Conservation (phyloP, 2,888 invertebrate genomes). For the Cheilosia urbana region DNA sequence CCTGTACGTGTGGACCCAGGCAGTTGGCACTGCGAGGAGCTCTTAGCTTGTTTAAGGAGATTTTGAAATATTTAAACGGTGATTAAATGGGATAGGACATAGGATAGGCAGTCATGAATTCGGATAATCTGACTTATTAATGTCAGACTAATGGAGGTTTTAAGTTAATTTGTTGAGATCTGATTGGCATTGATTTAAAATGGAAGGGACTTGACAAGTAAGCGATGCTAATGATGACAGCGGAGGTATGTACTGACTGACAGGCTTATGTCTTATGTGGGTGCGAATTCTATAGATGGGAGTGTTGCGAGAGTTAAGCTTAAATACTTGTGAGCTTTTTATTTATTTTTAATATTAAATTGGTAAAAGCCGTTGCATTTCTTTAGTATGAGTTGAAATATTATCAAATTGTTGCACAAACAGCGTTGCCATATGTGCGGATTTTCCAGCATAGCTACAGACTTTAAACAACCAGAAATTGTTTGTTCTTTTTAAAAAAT, state of each 20-base stretch:
- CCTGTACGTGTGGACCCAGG: not conserved
- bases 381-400: no score
- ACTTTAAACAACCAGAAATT: no score
- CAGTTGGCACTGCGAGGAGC: not conserved
- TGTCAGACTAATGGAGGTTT: constrained; percentile 59
- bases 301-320: not conserved
- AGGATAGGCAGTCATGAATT: constrained; percentile 34
- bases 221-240: constrained; percentile 2
- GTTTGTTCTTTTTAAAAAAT: no score
- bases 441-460: no score
- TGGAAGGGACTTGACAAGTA: constrained; percentile 12
- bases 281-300: no score
- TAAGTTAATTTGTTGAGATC: constrained; percentile 57
- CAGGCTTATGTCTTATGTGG: no score
- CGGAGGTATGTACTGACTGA: not conserved
- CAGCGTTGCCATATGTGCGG: no score
- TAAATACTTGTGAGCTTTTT: not conserved
- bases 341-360: no score
- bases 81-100: constrained; percentile 30
- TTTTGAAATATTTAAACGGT: constrained; percentile 59
- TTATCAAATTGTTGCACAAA: no score
- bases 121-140: constrained; percentile 50
- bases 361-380: no score
- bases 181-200: constrained; percentile 52
- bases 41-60: constrained; percentile 6